phyloP scores from a whole-genome alignment of 2,113 vertebrate species.

The Corythornis madagascariensis region DNA sequence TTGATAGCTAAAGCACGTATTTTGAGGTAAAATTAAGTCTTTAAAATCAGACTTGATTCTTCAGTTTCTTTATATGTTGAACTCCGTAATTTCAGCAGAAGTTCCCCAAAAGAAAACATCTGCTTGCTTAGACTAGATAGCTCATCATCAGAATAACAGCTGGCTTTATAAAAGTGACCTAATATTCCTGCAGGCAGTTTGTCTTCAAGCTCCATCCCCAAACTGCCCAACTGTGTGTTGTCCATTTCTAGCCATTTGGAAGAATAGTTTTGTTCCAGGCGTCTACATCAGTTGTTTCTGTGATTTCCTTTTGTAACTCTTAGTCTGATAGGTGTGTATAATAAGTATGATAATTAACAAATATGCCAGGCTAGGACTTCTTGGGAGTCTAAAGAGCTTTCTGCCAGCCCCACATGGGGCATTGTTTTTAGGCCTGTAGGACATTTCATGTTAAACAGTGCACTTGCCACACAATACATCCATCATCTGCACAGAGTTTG shows the following conservation, averaged over 20 bases:
- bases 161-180: not conserved
- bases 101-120: not conserved
- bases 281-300: not conserved
- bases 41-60: slow-evolving; percentile 9
- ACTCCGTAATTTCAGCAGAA: slow-evolving; percentile 7
- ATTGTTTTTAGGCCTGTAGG: not conserved
- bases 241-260: not conserved
- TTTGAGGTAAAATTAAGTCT: not conserved
- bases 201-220: not conserved
- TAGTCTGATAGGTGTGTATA: not conserved
- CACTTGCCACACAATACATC: accelerated
- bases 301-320: not conserved
- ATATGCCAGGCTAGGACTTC: not conserved
- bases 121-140: slow-evolving; percentile 14
- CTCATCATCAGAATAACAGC: slow-evolving; percentile 17
- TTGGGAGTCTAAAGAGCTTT: not conserved
- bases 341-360: not conserved
- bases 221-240: not conserved
- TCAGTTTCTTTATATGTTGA: not conserved
- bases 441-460: not conserved
- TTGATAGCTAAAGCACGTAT: not conserved
- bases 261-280: not conserved
- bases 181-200: not conserved
- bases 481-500: not conserved
- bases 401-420: not conserved